Conservation (phyloP, 2,888 invertebrate genomes). For the Arctia plantaginis region DNA sequence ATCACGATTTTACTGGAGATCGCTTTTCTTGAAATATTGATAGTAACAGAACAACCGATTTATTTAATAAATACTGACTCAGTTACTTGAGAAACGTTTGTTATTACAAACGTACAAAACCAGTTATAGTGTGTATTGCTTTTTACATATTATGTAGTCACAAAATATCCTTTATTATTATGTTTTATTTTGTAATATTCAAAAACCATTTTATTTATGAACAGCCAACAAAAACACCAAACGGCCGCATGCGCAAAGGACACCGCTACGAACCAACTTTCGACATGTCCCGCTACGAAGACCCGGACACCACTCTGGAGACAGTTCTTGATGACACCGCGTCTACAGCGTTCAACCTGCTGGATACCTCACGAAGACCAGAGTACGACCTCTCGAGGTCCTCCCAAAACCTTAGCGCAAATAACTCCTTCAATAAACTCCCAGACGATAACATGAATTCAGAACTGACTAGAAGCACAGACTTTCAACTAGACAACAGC, state of each 20-base stretch:
- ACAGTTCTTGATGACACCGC: constrained; percentile 63
- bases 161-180: not conserved
- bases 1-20: not conserved
- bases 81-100: not conserved
- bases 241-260: constrained; percentile 71
- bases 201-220: constrained; percentile 12
- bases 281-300: constrained; percentile 49
- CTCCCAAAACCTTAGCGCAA: constrained; percentile 45
- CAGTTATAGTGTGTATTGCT: not conserved
- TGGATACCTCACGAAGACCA: constrained; percentile 71
- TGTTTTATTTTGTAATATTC: not conserved
- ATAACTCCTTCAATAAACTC: constrained; percentile 71
- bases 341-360: constrained; percentile 58
- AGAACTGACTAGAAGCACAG: constrained; percentile 67
- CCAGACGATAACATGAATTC: constrained; percentile 84
- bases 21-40: not conserved
- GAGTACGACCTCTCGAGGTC: constrained; percentile 57
- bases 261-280: constrained; percentile 61
- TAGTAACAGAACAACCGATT: not conserved
- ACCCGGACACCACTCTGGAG: constrained; percentile 70
- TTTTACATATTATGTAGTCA: not conserved
- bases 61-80: not conserved
- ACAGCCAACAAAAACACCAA: constrained; percentile 75
- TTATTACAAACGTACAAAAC: not conserved
- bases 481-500: constrained; percentile 72